phyloP scores from a whole-genome alignment of 2,113 vertebrate species.

The Tringa solitaria region DNA sequence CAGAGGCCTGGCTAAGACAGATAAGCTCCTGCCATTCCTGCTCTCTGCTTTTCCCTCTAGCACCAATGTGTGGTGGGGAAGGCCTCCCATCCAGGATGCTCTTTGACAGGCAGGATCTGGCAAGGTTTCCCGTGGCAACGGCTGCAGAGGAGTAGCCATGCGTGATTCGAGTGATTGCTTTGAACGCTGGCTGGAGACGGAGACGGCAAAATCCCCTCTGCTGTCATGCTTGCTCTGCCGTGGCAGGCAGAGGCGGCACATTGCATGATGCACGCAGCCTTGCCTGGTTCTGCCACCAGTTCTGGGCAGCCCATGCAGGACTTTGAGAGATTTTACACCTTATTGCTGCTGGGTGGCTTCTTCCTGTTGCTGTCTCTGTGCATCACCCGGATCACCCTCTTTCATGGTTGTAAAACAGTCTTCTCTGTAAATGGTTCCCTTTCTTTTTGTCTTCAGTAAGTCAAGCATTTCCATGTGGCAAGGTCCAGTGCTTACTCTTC shows the following conservation, averaged over 20 bases:
- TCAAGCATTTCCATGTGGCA: not conserved
- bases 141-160: slow-evolving; percentile 6
- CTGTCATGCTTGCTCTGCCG: not conserved
- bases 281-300: not conserved
- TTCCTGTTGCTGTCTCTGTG: not conserved
- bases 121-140: slow-evolving; percentile 45
- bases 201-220: not conserved
- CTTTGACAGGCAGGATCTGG: slow-evolving; percentile 4
- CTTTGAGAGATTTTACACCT: not conserved
- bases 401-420: not conserved
- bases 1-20: slow-evolving; percentile 34
- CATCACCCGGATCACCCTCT: not conserved
- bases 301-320: not conserved
- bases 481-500: not conserved
- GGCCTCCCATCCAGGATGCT: not conserved
- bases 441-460: not conserved
- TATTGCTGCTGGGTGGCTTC: not conserved
- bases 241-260: not conserved
- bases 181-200: not conserved
- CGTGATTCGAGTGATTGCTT: not conserved
- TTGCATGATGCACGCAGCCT: not conserved
- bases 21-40: slow-evolving; percentile 49
- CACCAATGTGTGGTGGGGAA: not conserved
- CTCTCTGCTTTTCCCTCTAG: not conserved
- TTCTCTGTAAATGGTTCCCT: not conserved